Percentiles rank a stretch among this genome's conserved stretches.
Evolutionary conservation across 2,113 vertebrate genomes (phyloP).

Genomic region (Bagarius yarrelli): DNA sequence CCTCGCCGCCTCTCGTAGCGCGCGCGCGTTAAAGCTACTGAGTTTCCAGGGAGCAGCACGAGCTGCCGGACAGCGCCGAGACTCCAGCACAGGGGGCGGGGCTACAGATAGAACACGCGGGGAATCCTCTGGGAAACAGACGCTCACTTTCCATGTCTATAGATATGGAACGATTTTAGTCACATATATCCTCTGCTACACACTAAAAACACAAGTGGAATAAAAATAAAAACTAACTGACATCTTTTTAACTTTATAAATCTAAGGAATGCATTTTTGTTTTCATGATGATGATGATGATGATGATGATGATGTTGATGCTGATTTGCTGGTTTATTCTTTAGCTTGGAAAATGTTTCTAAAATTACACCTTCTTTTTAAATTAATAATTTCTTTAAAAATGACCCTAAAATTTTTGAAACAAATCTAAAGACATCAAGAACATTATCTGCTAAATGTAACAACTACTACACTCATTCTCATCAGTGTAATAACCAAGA

Average conservation of each 20-base stretch:
- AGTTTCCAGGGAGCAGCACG: constrained; percentile 61
- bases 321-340: not conserved
- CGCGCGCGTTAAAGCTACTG: constrained; percentile 59
- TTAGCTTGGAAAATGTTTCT: too few species aligned
- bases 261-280: too few species aligned
- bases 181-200: not conserved
- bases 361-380: too few species aligned
- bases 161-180: not conserved
- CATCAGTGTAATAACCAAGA: not conserved
- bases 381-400: too few species aligned
- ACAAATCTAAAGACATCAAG: not conserved
- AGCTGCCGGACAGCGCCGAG: constrained; percentile 69
- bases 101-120: constrained; percentile 46
- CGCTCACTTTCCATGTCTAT: not conserved
- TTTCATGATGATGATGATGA: not conserved
- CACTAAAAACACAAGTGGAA: not conserved
- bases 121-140: constrained; percentile 56
- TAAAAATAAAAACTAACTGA: not conserved
- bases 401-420: too few species aligned
- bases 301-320: not conserved
- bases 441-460: too few species aligned
- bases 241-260: not conserved
- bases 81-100: constrained; percentile 65
- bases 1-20: constrained; percentile 52
- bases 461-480: too few species aligned